A percentile compares a stretch with the other conserved stretches of the same genome.
Conservation (phyloP, 2,888 invertebrate species). For the Phengaris alcon region DNA sequence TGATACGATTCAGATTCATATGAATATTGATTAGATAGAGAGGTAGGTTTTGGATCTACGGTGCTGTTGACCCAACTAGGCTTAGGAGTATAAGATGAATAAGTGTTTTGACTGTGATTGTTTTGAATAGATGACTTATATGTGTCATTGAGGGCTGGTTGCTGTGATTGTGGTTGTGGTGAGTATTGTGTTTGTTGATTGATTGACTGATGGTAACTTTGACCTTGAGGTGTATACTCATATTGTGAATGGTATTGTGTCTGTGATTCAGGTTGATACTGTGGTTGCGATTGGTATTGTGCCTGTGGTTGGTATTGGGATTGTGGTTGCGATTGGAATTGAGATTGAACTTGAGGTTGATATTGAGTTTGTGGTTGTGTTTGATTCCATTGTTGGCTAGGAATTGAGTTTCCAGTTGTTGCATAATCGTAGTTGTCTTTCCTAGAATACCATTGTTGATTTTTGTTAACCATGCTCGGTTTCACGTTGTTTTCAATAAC, state of each 20-base stretch:
- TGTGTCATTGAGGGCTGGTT: conserved; percentile 51
- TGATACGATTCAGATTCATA: conserved; percentile 56
- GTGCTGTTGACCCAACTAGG: conserved; percentile 56
- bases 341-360: conserved; percentile 42
- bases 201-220: conserved; percentile 39
- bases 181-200: conserved; percentile 35
- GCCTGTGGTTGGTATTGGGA: conserved; percentile 39
- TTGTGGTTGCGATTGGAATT: conserved; percentile 34
- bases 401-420: not conserved
- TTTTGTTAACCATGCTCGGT: conserved; percentile 64
- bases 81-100: conserved; percentile 57
- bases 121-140: conserved; percentile 46
- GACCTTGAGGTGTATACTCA: conserved; percentile 38
- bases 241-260: conserved; percentile 34
- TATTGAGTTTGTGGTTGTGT: conserved; percentile 44
- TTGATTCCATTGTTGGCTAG: conserved; percentile 42
- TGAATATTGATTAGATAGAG: conserved; percentile 55
- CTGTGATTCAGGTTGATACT: conserved; percentile 43
- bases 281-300: conserved; percentile 39
- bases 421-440: conserved; percentile 25
- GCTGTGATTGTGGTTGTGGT: conserved; percentile 44
- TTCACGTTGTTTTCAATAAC: conserved; percentile 69
- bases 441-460: conserved; percentile 63
- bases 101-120: conserved; percentile 47
- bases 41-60: conserved; percentile 43